Evolutionary conservation across 2,888 invertebrate genomes (phyloP).

Genomic region (Ramazzottius varieornatus): DNA sequence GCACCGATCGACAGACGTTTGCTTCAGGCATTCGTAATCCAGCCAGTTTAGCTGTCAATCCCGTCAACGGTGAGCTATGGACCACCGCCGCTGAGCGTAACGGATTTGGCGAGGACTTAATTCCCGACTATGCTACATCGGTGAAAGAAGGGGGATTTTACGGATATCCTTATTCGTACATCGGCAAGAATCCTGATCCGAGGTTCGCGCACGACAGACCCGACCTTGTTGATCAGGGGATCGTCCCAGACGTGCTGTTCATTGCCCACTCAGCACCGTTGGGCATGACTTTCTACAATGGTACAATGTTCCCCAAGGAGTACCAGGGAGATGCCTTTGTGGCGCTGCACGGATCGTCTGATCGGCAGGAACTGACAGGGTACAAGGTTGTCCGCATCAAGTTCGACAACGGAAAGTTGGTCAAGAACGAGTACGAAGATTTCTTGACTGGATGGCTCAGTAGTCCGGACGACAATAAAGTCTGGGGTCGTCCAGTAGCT

Average conservation of each 20-base stretch:
- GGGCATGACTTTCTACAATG: slow-evolving; percentile 4
- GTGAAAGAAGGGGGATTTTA: slow-evolving; percentile 5
- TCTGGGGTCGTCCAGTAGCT: slow-evolving; percentile 7
- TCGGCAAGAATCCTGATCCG: background rate
- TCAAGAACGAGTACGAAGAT: slow-evolving; percentile 3
- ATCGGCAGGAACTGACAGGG: background rate
- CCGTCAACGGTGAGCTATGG: slow-evolving; percentile 3
- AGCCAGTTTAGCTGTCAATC: slow-evolving; percentile 5
- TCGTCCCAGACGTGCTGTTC: background rate
- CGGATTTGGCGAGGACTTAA: slow-evolving; percentile 7
- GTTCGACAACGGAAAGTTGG: background rate
- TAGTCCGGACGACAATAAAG: background rate
- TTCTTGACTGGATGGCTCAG: slow-evolving; percentile 6
- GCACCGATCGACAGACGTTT: background rate
- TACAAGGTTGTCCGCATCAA: background rate
- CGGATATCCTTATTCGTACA: slow-evolving; percentile 7
- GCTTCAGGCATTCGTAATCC: slow-evolving; percentile 6
- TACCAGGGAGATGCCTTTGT: slow-evolving; percentile 7
- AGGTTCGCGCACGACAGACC: background rate
- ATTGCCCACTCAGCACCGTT: slow-evolving; percentile 4
- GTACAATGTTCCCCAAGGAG: background rate
- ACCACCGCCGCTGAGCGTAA: slow-evolving; percentile 6
- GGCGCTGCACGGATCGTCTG: slow-evolving; percentile 7
- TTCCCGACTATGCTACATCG: slow-evolving; percentile 6
- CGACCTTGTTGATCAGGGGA: background rate